Conservation (phyloP, 2,888 invertebrate species). For the Eurois occulta region DNA sequence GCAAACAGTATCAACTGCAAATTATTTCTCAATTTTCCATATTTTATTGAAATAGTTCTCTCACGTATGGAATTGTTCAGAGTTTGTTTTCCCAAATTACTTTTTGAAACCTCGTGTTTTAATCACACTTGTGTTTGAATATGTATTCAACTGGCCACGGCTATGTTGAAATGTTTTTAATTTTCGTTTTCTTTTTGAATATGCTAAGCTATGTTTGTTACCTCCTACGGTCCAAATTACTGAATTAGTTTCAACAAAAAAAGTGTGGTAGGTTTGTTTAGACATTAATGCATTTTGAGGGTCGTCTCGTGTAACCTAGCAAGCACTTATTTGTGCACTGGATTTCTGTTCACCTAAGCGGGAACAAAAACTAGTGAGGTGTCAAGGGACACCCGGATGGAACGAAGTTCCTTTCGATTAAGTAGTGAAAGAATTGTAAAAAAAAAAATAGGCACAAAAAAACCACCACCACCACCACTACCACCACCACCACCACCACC, state of each 20-base stretch:
- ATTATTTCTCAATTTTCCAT: conserved; percentile 52
- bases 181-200: not conserved
- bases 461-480: too few relatives aligned
- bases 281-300: not conserved
- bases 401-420: too few relatives aligned
- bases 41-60: conserved; percentile 35
- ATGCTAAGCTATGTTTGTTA: not conserved
- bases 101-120: conserved; percentile 23
- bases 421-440: too few relatives aligned
- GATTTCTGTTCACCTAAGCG: too few relatives aligned
- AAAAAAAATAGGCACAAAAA: too few relatives aligned
- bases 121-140: conserved; percentile 1
- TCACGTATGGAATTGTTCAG: conserved; percentile 2
- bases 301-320: too few relatives aligned
- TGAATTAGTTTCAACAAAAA: not conserved
- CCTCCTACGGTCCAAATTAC: not conserved
- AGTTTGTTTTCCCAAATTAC: conserved; percentile 17
- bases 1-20: conserved; percentile 45
- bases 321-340: too few relatives aligned
- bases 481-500: too few relatives aligned
- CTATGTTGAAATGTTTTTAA: conserved; percentile 15
- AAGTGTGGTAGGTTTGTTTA: not conserved
- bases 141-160: not conserved
- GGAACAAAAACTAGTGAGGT: too few relatives aligned
- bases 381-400: too few relatives aligned